Conservation (phyloP, 1,140 invertebrate genomes). For the Pogonomyrmex californicus region DNA sequence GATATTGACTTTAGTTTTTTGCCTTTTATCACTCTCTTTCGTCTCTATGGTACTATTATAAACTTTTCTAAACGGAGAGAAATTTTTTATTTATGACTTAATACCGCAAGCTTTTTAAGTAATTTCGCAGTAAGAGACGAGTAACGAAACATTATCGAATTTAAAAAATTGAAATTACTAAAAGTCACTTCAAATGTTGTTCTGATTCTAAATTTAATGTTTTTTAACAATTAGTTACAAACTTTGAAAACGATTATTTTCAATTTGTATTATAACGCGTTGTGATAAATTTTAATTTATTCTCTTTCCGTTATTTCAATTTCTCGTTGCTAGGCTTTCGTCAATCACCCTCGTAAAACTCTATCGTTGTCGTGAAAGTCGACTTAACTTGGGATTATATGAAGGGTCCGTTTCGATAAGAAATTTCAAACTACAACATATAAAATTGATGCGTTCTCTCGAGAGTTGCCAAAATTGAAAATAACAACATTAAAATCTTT, state of each 20-base stretch:
- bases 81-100: constrained; percentile 38
- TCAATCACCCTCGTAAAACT: constrained; percentile 26
- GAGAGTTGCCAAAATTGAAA: constrained; percentile 6
- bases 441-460: not conserved
- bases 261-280: constrained; percentile 20
- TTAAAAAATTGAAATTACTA: constrained; percentile 5
- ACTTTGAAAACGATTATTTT: constrained; percentile 16
- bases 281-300: constrained; percentile 63
- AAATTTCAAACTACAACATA: constrained; percentile 1
- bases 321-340: constrained; percentile 10
- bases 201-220: not conserved
- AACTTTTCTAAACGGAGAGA: constrained; percentile 45
- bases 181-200: not conserved
- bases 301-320: not conserved
- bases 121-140: constrained; percentile 3
- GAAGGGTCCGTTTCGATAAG: constrained; percentile 11
- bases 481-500: not conserved
- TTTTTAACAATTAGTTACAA: not conserved
- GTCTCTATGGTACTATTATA: constrained; percentile 23
- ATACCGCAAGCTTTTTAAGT: constrained; percentile 7
- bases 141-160: not conserved
- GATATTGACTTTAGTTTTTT: constrained; percentile 35
- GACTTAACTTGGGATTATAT: not conserved
- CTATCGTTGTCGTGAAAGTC: not conserved
- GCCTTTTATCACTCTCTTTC: not conserved